phyloP scores from a whole-genome alignment of 2,888 invertebrate genomes.

The Troides aeacus region DNA sequence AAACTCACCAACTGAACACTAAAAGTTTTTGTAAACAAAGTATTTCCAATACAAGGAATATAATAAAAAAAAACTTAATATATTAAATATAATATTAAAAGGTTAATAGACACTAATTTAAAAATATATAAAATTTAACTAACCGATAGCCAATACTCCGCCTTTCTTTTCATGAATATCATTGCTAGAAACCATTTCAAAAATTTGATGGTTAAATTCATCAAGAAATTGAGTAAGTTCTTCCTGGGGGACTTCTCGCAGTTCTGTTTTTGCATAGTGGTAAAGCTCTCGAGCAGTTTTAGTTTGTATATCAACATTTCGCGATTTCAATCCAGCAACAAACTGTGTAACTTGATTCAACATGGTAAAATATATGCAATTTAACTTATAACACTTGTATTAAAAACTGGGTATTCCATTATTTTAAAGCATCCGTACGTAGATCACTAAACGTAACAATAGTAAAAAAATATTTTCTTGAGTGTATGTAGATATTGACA shows the following conservation, averaged over 20 bases:
- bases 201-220: constrained; percentile 96
- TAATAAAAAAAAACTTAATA: neutral
- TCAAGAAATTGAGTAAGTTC: constrained; percentile 95
- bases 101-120: neutral
- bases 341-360: constrained; percentile 85
- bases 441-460: neutral
- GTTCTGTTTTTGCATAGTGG: constrained; percentile 93
- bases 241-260: constrained; percentile 93
- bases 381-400: constrained; percentile 1
- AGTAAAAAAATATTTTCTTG: neutral
- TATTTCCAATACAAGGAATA: too few relatives aligned
- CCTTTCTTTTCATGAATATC: constrained; percentile 97
- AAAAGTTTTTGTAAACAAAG: too few relatives aligned
- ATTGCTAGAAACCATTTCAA: constrained; percentile 96
- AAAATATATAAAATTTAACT: constrained; percentile 30
- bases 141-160: constrained; percentile 95
- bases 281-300: constrained; percentile 94
- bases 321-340: constrained; percentile 92
- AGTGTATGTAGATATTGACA: constrained; percentile 10
- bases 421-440: neutral
- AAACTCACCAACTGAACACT: too few relatives aligned
- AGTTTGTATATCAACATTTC: constrained; percentile 89
- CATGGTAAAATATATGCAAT: constrained; percentile 49
- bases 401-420: constrained; percentile 8
- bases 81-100: neutral